Percentiles rank a stretch among this genome's conserved stretches.
These are phyloP conservation scores for Fragum whitleyi DNA, from an alignment of 2,888 invertebrate genomes.

Conservation along the genomic window DNA sequence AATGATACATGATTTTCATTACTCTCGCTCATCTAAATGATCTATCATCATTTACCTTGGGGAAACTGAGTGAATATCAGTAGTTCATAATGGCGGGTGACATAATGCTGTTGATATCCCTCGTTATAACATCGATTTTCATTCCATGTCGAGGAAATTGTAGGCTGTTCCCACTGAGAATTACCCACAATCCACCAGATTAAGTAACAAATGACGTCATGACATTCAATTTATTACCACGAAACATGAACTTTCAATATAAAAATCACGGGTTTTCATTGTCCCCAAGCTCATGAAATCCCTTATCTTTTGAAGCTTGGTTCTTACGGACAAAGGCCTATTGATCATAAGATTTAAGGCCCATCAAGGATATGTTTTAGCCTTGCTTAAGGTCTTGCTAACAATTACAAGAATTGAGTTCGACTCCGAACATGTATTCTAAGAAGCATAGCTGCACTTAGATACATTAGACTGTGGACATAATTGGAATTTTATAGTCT, in stretches of 20 bases:
- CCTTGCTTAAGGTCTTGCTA: no score
- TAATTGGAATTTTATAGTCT: no score
- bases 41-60: not conserved
- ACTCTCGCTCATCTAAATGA: no score
- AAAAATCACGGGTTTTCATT: not conserved
- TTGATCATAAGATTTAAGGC: no score
- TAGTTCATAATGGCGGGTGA: not conserved
- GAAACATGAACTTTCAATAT: not conserved
- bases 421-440: no score
- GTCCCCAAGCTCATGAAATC: not conserved
- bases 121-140: conserved; percentile 9
- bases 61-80: not conserved
- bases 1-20: no score
- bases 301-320: not conserved
- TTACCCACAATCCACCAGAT: not conserved
- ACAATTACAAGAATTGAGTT: no score
- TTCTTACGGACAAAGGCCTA: no score
- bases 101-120: conserved; percentile 4
- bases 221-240: not conserved
- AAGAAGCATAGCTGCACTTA: no score
- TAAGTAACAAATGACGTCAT: conserved; percentile 16
- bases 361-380: no score
- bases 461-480: no score
- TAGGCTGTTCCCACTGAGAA: conserved; percentile 1
- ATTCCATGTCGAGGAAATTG: conserved; percentile 5